Conservation (phyloP, 2,113 vertebrate genomes). For the Heterochromis multidens region DNA sequence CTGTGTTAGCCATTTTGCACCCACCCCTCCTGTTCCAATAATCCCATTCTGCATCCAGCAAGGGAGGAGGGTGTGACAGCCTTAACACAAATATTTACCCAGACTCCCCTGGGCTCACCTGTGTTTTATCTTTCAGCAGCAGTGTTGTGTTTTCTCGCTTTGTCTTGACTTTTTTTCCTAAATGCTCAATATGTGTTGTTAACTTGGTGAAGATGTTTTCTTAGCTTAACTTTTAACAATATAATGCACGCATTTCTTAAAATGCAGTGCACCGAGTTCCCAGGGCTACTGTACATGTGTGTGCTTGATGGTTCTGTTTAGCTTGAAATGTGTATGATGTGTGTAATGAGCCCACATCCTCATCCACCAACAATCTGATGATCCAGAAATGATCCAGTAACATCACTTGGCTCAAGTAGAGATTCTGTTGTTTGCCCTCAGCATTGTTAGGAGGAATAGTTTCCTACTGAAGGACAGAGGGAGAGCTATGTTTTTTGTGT, state of each 20-base stretch:
- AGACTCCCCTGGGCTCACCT: constrained; percentile 59
- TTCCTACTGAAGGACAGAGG: constrained; percentile 15
- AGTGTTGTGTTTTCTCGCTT: not conserved
- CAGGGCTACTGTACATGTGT: not conserved
- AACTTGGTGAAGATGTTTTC: not conserved
- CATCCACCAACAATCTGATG: not conserved
- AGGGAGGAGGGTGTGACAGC: constrained; percentile 42
- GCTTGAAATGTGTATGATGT: not conserved
- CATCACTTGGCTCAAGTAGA: not conserved
- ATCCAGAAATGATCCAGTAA: constrained; percentile 18
- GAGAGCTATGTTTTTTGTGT: constrained; percentile 7
- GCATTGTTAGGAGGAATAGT: constrained; percentile 10
- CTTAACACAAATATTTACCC: constrained; percentile 67
- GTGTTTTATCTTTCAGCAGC: constrained; percentile 51
- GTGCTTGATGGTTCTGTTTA: not conserved
- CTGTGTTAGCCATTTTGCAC: not conserved
- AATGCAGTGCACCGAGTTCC: not conserved
- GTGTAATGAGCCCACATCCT: constrained; percentile 19
- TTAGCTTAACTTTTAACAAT: not conserved
- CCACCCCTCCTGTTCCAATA: not conserved
- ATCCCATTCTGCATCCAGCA: constrained; percentile 48
- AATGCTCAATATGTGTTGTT: not conserved
- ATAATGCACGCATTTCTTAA: not conserved
- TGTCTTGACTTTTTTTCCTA: not conserved
- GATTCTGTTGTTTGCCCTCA: constrained; percentile 22